Conservation (phyloP, 2,797 vertebrate genomes). For the Australoheros facetus region DNA sequence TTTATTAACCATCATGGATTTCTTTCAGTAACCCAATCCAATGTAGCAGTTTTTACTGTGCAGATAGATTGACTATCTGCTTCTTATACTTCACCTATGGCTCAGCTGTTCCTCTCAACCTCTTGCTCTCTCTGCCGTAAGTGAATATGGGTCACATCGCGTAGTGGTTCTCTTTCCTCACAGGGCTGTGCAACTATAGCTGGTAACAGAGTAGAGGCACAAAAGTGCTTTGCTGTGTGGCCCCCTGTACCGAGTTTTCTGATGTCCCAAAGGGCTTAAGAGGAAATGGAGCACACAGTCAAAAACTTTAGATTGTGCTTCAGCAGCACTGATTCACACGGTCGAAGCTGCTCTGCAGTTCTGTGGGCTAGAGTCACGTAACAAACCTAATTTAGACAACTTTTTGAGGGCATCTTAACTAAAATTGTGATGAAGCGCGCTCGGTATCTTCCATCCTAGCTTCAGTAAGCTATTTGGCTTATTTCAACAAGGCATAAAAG, state of each 20-base stretch:
- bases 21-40: too few species aligned
- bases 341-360: slow-evolving; percentile 22
- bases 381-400: slow-evolving; percentile 22
- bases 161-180: slow-evolving; percentile 46
- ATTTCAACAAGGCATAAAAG: background rate
- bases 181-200: slow-evolving; percentile 44
- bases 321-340: slow-evolving; percentile 48
- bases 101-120: slow-evolving; percentile 42
- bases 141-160: slow-evolving; percentile 69
- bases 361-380: slow-evolving; percentile 25
- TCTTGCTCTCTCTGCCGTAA: slow-evolving; percentile 39
- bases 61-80: slow-evolving; percentile 1
- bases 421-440: background rate
- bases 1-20: too few species aligned
- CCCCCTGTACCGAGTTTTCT: slow-evolving; percentile 41
- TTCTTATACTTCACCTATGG: slow-evolving; percentile 5
- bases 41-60: too few species aligned
- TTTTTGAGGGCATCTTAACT: background rate
- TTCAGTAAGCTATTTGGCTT: background rate
- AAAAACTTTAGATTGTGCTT: slow-evolving; percentile 36
- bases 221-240: slow-evolving; percentile 31
- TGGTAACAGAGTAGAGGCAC: slow-evolving; percentile 48
- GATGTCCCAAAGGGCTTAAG: slow-evolving; percentile 43
- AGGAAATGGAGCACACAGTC: slow-evolving; percentile 60
- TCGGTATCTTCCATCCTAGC: background rate